A percentile compares a stretch with the other conserved stretches of the same genome.
phyloP scores from a whole-genome alignment of 2,797 vertebrate species.

The Pygocentrus nattereri region DNA sequence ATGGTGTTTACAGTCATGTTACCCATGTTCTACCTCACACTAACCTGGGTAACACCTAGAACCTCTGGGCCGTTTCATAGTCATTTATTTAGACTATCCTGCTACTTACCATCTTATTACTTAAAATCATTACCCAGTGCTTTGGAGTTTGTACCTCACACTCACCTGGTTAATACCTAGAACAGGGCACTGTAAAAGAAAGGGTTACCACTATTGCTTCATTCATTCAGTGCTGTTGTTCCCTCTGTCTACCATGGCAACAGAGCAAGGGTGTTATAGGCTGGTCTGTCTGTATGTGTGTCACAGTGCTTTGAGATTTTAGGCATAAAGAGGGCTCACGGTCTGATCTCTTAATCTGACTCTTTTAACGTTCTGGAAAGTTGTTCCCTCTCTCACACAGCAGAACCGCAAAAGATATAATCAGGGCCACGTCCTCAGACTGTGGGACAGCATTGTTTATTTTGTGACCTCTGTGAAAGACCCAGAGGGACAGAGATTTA shows the following conservation, averaged over 20 bases:
- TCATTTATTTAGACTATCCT: too few species aligned
- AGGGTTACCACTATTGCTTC: too few species aligned
- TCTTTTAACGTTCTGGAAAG: neutral
- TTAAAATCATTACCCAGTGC: too few species aligned
- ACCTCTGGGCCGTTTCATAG: too few species aligned
- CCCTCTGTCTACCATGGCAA: slow-evolving; percentile 38
- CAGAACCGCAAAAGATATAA: slow-evolving; percentile 1
- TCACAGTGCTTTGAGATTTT: neutral
- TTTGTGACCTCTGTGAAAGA: neutral
- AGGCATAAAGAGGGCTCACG: neutral
- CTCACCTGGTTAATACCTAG: too few species aligned
- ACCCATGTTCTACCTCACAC: too few species aligned
- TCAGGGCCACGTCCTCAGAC: neutral
- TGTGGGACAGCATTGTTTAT: neutral
- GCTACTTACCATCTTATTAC: too few species aligned
- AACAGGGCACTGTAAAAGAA: too few species aligned
- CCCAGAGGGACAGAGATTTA: neutral
- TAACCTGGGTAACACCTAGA: too few species aligned
- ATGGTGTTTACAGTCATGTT: too few species aligned
- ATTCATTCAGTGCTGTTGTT: too few species aligned
- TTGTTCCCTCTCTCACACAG: neutral
- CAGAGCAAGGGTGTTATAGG: slow-evolving; percentile 9
- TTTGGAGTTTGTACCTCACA: too few species aligned
- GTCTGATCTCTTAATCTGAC: slow-evolving; percentile 22
- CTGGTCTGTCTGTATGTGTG: neutral